A percentile compares a stretch with the other conserved stretches of the same genome.
These are phyloP conservation scores for Lerista edwardsae DNA, from an alignment of 2,797 vertebrate species.

Conservation along the genomic window DNA sequence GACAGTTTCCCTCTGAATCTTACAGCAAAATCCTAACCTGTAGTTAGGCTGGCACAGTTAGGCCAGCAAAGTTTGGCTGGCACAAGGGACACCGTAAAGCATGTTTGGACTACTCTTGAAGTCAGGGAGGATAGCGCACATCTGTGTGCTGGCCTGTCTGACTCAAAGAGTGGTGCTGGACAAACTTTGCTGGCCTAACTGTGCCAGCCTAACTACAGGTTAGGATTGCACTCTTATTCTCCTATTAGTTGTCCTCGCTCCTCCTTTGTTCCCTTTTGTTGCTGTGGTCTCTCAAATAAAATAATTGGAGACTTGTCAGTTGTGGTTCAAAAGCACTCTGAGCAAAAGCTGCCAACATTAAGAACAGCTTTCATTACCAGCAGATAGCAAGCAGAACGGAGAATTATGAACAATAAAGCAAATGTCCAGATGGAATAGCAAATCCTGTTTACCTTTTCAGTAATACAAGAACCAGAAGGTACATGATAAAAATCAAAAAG, in stretches of 20 bases:
- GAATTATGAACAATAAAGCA: conserved; percentile 22
- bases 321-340: background rate
- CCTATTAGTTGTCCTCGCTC: background rate
- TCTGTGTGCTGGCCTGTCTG: too few species aligned
- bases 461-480: conserved; percentile 16
- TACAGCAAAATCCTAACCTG: too few species aligned
- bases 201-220: too few species aligned
- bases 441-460: conserved; percentile 40
- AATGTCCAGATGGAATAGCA: conserved; percentile 33
- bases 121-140: too few species aligned
- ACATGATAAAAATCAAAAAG: conserved; percentile 21
- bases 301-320: conserved; percentile 16
- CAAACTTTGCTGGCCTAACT: too few species aligned
- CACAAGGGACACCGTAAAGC: too few species aligned
- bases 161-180: too few species aligned
- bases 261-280: background rate
- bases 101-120: too few species aligned
- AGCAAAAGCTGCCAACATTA: conserved; percentile 2
- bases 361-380: background rate
- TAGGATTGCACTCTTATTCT: too few species aligned
- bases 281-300: background rate
- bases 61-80: too few species aligned
- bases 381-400: conserved; percentile 1
- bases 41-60: too few species aligned
- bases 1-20: background rate